These are phyloP conservation scores for Acanthoscelides obtectus DNA, from an alignment of 2,888 invertebrate genomes.

Conservation along the genomic window DNA sequence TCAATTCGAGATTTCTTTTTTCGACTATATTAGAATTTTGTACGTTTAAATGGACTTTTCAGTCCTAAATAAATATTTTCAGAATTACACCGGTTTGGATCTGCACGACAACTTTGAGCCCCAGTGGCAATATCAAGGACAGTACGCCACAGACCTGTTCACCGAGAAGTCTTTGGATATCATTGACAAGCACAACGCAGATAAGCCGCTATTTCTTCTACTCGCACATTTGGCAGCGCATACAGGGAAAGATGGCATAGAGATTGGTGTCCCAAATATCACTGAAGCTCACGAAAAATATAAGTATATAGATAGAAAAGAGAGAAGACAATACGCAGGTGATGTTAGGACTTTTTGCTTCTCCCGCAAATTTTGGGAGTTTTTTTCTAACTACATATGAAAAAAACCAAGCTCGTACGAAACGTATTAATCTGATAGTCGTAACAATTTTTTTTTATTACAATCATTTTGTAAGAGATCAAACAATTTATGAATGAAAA, in stretches of 20 bases:
- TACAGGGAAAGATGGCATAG: slow-evolving; percentile 51
- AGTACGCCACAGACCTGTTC: slow-evolving; percentile 68
- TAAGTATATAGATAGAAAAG: slow-evolving; percentile 59
- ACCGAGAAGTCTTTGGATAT: slow-evolving; percentile 61
- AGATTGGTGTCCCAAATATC: slow-evolving; percentile 62
- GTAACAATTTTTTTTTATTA: too few relatives aligned
- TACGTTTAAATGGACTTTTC: too few relatives aligned
- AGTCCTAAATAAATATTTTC: too few relatives aligned
- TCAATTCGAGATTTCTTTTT: too few relatives aligned
- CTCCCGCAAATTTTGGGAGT: too few relatives aligned
- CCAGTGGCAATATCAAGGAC: slow-evolving; percentile 51
- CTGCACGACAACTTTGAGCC: slow-evolving; percentile 43
- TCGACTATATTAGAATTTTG: too few relatives aligned
- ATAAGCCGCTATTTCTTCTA: slow-evolving; percentile 69
- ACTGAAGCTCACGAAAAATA: slow-evolving; percentile 59
- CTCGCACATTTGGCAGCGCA: slow-evolving; percentile 65
- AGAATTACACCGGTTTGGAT: slow-evolving; percentile 48
- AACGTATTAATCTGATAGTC: too few relatives aligned
- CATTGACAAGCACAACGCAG: slow-evolving; percentile 55
- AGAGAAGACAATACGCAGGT: slow-evolving; percentile 70
- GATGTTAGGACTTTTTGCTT: too few relatives aligned
- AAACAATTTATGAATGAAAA: too few relatives aligned
- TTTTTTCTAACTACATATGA: too few relatives aligned
- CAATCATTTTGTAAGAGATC: too few relatives aligned
- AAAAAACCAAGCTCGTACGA: too few relatives aligned